These are phyloP conservation scores for Caenorhabditis sulstoni DNA, from an alignment of 2,888 invertebrate species.

Conservation along the genomic window DNA sequence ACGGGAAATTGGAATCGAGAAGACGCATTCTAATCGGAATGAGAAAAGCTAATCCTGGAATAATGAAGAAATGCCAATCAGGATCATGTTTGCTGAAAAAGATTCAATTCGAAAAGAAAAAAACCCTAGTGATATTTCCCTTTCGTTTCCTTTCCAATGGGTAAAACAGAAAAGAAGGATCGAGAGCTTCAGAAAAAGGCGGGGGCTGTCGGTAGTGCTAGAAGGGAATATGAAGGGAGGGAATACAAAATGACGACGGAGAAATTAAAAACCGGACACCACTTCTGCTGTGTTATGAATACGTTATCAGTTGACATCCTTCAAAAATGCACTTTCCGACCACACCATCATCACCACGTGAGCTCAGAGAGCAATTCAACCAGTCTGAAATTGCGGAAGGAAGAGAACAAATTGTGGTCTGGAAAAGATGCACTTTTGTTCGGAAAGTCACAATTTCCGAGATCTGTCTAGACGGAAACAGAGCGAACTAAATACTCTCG, in stretches of 20 bases:
- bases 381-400: no score
- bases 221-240: slow-evolving; percentile 3
- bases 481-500: no score
- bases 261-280: slow-evolving; percentile 44
- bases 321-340: slow-evolving; percentile 6
- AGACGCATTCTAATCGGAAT: not conserved
- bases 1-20: not conserved
- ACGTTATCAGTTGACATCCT: slow-evolving; percentile 4
- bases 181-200: not conserved
- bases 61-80: slow-evolving; percentile 36
- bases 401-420: no score
- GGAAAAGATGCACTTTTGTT: no score
- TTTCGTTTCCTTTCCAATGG: not conserved
- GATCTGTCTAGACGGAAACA: no score
- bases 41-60: slow-evolving; percentile 21
- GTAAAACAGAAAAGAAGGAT: no score
- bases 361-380: no score
- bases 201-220: no score
- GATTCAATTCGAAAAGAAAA: not conserved
- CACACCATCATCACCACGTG: slow-evolving; percentile 19
- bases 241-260: slow-evolving; percentile 18
- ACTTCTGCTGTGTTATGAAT: slow-evolving; percentile 14
- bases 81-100: slow-evolving; percentile 4
- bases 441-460: no score
- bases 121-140: not conserved